These are phyloP conservation scores for Coecobrya sp. DNA, from an alignment of 2,888 invertebrate genomes.

Conservation along the genomic window DNA sequence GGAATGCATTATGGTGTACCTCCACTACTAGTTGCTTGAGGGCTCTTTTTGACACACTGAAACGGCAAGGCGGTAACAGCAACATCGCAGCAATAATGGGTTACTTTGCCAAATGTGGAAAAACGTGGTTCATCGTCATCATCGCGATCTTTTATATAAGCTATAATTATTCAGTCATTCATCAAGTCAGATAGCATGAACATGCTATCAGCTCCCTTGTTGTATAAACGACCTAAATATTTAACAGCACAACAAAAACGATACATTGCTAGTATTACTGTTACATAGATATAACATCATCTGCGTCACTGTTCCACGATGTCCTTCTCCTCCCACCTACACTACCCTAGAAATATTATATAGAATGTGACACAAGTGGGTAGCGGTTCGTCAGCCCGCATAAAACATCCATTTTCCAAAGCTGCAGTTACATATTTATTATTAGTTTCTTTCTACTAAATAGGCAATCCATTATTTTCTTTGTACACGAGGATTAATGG, in stretches of 20 bases:
- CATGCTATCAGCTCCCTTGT: slow-evolving; percentile 11
- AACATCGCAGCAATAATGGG: not conserved
- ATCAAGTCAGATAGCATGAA: slow-evolving; percentile 31
- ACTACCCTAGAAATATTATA: not conserved
- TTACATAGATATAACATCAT: not conserved
- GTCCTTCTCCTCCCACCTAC: slow-evolving; percentile 1
- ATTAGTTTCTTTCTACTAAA: not conserved
- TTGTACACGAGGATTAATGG: not conserved
- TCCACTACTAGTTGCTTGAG: slow-evolving; percentile 40
- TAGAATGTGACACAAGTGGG: not conserved
- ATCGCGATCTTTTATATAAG: not conserved
- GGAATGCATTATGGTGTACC: not conserved
- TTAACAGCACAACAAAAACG: slow-evolving; percentile 34
- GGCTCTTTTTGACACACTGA: slow-evolving; percentile 9
- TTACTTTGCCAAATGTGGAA: not conserved
- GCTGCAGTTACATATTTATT: not conserved
- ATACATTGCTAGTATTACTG: not conserved
- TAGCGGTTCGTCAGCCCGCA: slow-evolving; percentile 3
- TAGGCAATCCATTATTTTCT: slow-evolving; percentile 34
- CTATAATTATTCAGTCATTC: slow-evolving; percentile 37
- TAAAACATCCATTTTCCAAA: slow-evolving; percentile 28
- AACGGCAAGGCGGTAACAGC: not conserved
- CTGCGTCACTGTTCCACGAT: not conserved
- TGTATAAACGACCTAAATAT: slow-evolving; percentile 37
- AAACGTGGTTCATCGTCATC: slow-evolving; percentile 20